Percentiles rank a stretch among this genome's conserved stretches.
phyloP scores from a whole-genome alignment of 1,140 invertebrate genomes.

The Drosophila azteca region DNA sequence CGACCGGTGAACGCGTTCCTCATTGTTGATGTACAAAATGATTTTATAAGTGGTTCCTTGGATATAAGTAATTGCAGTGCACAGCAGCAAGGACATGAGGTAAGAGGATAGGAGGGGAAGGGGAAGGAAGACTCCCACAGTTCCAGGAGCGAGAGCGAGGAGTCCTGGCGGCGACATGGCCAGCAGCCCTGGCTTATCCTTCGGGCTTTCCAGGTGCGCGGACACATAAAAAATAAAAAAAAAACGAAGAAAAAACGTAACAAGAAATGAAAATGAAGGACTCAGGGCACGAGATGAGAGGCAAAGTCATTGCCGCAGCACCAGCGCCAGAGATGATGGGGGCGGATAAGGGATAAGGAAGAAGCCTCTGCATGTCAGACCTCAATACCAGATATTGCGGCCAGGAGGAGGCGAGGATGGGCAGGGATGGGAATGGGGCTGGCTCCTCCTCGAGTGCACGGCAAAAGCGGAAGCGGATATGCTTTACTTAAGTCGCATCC shows the following conservation, averaged over 20 bases:
- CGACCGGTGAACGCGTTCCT: slow-evolving; percentile 95
- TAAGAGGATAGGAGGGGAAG: slow-evolving; percentile 70
- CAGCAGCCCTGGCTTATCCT: slow-evolving; percentile 44
- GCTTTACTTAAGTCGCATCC: slow-evolving; percentile 81
- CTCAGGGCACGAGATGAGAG: slow-evolving; percentile 51
- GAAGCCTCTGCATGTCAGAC: slow-evolving; percentile 61
- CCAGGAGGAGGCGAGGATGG: background rate
- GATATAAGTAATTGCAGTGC: slow-evolving; percentile 96
- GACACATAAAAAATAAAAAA: slow-evolving; percentile 65
- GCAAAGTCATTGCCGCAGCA: slow-evolving; percentile 71
- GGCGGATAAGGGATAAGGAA: slow-evolving; percentile 27
- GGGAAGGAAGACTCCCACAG: background rate
- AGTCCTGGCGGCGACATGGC: slow-evolving; percentile 53
- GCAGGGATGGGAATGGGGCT: background rate
- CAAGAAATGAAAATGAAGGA: slow-evolving; percentile 80
- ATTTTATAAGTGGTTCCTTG: slow-evolving; percentile 97
- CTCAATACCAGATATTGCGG: slow-evolving; percentile 47
- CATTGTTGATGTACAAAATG: slow-evolving; percentile 98
- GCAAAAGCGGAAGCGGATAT: slow-evolving; percentile 75
- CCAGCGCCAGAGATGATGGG: slow-evolving; percentile 24
- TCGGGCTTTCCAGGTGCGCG: slow-evolving; percentile 52
- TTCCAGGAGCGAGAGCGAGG: slow-evolving; percentile 15
- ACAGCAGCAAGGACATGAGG: slow-evolving; percentile 94
- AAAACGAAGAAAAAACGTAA: slow-evolving; percentile 53
- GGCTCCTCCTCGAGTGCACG: slow-evolving; percentile 37